Evolutionary conservation across 2,113 vertebrate genomes (phyloP).

Genomic region (Panurus biarmicus): DNA sequence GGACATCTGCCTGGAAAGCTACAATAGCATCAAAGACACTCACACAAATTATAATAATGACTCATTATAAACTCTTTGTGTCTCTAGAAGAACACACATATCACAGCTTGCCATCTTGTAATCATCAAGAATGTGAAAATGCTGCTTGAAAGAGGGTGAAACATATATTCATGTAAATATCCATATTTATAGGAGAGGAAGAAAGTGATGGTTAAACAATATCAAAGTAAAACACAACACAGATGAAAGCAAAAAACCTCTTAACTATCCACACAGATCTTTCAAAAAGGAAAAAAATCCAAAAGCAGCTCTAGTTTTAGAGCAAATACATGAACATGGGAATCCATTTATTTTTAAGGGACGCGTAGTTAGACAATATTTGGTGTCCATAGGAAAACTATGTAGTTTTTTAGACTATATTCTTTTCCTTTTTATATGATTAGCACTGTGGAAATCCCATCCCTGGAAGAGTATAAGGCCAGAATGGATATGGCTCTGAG

Average conservation of each 20-base stretch:
- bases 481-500: neutral
- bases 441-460: neutral
- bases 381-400: neutral
- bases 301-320: neutral
- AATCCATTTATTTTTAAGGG: neutral
- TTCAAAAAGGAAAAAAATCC: neutral
- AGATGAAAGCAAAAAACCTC: neutral
- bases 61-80: slow-evolving; percentile 23
- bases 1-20: neutral
- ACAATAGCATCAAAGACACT: slow-evolving; percentile 24
- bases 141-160: neutral
- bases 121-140: neutral
- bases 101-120: slow-evolving; percentile 38
- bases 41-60: slow-evolving; percentile 37
- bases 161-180: neutral
- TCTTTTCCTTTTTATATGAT: neutral
- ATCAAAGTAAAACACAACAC: neutral
- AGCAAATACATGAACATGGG: neutral
- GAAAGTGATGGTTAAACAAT: neutral
- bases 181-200: neutral
- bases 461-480: neutral
- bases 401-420: rapidly evolving
- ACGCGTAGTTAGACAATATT: neutral
- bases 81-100: neutral
- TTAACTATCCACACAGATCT: neutral